Evolutionary conservation across 2,888 invertebrate species (phyloP).

Genomic region (Xylota segnis): DNA sequence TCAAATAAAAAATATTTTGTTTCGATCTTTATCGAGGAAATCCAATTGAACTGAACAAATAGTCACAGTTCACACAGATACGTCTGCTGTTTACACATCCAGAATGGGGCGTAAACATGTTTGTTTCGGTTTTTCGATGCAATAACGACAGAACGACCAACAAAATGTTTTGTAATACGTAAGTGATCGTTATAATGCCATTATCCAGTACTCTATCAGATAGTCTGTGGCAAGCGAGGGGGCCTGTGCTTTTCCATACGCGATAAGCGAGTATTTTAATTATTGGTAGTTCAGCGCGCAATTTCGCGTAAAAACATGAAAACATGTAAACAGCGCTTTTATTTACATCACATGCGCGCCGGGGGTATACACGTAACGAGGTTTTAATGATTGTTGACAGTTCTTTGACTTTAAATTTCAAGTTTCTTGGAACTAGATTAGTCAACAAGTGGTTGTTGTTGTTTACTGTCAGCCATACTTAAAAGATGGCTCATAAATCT

Average conservation of each 20-base stretch:
- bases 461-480: background rate
- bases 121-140: constrained; percentile 30
- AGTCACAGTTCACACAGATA: no score
- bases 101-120: background rate
- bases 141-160: constrained; percentile 17
- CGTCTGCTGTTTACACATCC: background rate
- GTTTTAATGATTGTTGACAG: background rate
- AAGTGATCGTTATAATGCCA: constrained; percentile 24
- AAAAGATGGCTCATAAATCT: no score
- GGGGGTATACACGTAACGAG: background rate
- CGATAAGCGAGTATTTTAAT: constrained; percentile 46
- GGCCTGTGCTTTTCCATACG: constrained; percentile 1
- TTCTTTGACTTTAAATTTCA: constrained; percentile 1
- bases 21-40: background rate
- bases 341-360: background rate
- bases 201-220: constrained; percentile 25
- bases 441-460: background rate
- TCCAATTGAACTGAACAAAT: constrained; percentile 2
- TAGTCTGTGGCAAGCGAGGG: constrained; percentile 4
- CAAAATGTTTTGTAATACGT: constrained; percentile 14
- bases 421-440: background rate
- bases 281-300: constrained; percentile 39
- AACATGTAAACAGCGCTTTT: constrained; percentile 36
- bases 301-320: constrained; percentile 44
- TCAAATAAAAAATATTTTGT: background rate